phyloP scores from a whole-genome alignment of 30 jellyfish, hydroid and myxozoan genomes.

The Aurelia aurita region DNA sequence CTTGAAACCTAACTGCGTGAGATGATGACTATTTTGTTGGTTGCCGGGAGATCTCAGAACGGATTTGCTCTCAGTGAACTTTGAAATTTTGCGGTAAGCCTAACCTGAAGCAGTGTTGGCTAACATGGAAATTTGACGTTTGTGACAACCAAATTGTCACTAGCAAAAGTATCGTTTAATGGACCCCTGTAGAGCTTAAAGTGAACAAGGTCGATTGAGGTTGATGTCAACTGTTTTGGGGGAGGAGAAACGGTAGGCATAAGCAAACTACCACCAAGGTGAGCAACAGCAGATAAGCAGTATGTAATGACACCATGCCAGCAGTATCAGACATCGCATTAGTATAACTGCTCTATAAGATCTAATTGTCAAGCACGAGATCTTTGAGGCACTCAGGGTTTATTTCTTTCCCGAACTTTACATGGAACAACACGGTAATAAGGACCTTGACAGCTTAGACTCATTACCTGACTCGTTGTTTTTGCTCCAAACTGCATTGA shows the following conservation, averaged over 20 bases:
- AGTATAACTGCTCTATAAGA: background rate
- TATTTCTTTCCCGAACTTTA: no score
- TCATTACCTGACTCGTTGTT: no score
- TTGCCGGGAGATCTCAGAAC: background rate
- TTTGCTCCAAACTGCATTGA: no score
- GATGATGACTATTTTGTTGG: background rate
- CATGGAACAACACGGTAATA: no score
- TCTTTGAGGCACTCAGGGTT: no score
- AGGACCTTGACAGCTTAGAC: no score
- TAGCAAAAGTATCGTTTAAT: constrained; percentile 38
- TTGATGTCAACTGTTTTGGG: constrained; percentile 36
- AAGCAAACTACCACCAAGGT: constrained; percentile 35
- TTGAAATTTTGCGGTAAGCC: constrained; percentile 7
- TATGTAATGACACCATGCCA: constrained; percentile 3
- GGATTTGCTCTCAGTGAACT: background rate
- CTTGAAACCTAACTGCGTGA: no score
- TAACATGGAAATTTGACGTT: constrained; percentile 31
- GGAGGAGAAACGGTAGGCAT: constrained; percentile 62
- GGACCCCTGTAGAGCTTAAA: constrained; percentile 54
- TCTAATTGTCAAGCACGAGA: no score
- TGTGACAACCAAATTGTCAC: constrained; percentile 13
- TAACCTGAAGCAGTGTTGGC: background rate
- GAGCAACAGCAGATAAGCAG: background rate
- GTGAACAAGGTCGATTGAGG: constrained; percentile 36
- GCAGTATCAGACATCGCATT: constrained; percentile 8